Conservation (phyloP, 2,113 vertebrate species). For the Cryptoleucopteryx plumbea region DNA sequence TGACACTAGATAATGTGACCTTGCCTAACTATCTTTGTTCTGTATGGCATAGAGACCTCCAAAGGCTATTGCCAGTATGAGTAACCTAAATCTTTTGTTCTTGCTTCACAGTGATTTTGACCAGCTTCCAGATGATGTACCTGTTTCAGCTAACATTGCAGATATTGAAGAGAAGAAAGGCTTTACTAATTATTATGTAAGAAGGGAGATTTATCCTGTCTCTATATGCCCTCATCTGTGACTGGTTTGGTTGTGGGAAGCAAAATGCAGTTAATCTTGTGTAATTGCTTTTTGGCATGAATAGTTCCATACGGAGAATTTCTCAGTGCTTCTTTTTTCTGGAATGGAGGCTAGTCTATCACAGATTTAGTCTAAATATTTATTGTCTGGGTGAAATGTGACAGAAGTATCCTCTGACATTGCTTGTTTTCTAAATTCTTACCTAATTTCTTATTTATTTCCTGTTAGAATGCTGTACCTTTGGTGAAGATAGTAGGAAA, state of each 20-base stretch:
- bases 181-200: slow-evolving; percentile 90
- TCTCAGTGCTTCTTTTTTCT: background rate
- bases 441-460: background rate
- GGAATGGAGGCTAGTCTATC: background rate
- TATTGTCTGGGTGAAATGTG: background rate
- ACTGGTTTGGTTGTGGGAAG: background rate
- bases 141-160: slow-evolving; percentile 87
- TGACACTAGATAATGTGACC: background rate
- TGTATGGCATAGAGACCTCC: background rate
- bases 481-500: background rate
- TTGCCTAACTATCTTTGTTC: background rate
- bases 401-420: background rate
- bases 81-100: background rate
- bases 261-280: background rate
- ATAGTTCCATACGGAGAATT: background rate
- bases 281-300: background rate
- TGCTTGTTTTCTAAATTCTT: background rate
- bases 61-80: background rate
- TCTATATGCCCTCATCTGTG: background rate
- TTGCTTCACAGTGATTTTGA: slow-evolving; percentile 83
- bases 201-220: slow-evolving; percentile 20
- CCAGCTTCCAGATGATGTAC: slow-evolving; percentile 88
- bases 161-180: slow-evolving; percentile 91
- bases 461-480: background rate
- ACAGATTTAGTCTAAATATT: background rate